These are phyloP conservation scores for Podarcis siculus DNA, from an alignment of 2,797 vertebrate genomes.

Conservation along the genomic window DNA sequence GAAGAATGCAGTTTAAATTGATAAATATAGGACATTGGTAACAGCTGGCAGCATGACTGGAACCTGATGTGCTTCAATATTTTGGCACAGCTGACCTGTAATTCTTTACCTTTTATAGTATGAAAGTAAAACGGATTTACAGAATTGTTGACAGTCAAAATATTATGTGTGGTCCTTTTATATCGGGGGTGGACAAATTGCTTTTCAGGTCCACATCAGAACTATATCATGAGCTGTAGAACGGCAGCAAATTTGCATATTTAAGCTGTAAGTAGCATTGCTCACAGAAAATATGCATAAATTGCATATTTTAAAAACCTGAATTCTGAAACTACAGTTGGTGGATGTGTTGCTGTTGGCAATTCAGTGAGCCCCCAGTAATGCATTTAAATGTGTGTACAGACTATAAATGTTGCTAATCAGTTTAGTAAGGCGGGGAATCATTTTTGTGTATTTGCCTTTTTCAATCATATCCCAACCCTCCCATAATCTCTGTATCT, in stretches of 20 bases:
- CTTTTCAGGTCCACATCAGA: constrained; percentile 6
- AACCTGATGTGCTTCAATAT: constrained; percentile 71
- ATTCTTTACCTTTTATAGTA: constrained; percentile 73
- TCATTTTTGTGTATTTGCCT: neutral
- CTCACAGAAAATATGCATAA: constrained; percentile 17
- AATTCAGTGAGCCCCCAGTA: neutral
- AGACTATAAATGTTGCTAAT: neutral
- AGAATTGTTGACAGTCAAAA: constrained; percentile 59
- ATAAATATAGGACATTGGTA: constrained; percentile 67
- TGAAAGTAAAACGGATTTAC: constrained; percentile 73
- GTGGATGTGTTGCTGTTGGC: constrained; percentile 6
- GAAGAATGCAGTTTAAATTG: constrained; percentile 70
- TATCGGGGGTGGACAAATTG: neutral
- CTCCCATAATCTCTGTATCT: neutral
- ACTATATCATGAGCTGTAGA: constrained; percentile 18
- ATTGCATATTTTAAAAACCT: constrained; percentile 5
- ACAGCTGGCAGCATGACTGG: constrained; percentile 72
- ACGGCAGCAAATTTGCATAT: constrained; percentile 18
- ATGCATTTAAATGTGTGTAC: neutral
- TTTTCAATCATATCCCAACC: neutral
- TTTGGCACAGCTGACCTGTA: constrained; percentile 70
- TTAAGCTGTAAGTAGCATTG: neutral
- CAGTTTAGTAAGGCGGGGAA: neutral
- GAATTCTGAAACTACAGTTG: constrained; percentile 9
- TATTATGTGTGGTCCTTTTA: constrained; percentile 49